Evolutionary conservation across 35 echinoderm and acorn worm genomes (phyloP).

Genomic region (Nesometra sesokonis): DNA sequence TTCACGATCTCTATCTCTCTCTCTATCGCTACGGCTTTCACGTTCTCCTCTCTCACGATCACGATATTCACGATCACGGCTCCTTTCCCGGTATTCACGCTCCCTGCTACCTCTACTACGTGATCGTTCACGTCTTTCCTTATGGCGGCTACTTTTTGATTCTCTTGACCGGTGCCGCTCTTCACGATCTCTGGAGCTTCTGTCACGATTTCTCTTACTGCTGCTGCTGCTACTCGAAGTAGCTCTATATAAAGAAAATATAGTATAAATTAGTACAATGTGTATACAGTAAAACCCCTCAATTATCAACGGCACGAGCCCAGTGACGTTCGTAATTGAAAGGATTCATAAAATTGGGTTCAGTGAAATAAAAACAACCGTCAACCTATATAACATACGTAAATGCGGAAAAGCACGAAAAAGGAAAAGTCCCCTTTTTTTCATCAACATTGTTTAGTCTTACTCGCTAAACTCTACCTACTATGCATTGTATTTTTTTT

Average conservation of each 20-base stretch:
- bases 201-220: slow-evolving; percentile 8
- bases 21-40: slow-evolving; percentile 45
- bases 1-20: slow-evolving; percentile 52
- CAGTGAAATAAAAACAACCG: too few species aligned
- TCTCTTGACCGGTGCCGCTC: slow-evolving; percentile 45
- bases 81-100: slow-evolving; percentile 52
- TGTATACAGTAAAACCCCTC: not conserved
- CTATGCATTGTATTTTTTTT: too few species aligned
- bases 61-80: slow-evolving; percentile 40
- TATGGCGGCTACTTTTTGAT: slow-evolving; percentile 31
- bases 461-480: too few species aligned
- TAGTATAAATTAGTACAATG: not conserved
- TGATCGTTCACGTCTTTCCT: slow-evolving; percentile 50
- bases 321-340: too few species aligned
- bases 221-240: not conserved
- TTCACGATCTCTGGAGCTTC: slow-evolving; percentile 61
- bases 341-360: too few species aligned
- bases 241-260: not conserved
- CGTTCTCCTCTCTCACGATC: slow-evolving; percentile 17
- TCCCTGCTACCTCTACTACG: slow-evolving; percentile 37
- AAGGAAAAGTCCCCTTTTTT: too few species aligned
- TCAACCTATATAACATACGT: too few species aligned
- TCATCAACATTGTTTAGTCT: too few species aligned
- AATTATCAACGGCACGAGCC: too few species aligned
- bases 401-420: too few species aligned